Evolutionary conservation across 1,140 invertebrate genomes (phyloP).

Genomic region (Nasonia vitripennis): DNA sequence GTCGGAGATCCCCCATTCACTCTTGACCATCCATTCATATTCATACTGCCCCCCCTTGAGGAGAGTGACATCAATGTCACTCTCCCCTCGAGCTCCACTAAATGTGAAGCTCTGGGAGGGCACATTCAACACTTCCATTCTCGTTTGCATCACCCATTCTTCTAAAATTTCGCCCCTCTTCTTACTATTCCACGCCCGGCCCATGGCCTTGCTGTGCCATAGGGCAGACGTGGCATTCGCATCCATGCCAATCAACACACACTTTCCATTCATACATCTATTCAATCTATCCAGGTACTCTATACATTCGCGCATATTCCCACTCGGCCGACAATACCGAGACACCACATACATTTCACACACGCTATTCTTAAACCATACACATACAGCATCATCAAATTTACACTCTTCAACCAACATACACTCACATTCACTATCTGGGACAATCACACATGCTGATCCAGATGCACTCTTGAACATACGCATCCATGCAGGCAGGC

Average conservation of each 20-base stretch:
- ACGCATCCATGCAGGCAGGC: neutral
- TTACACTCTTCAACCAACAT: slow-evolving; percentile 57
- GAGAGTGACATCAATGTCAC: slow-evolving; percentile 49
- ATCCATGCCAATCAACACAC: slow-evolving; percentile 52
- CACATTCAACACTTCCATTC: slow-evolving; percentile 48
- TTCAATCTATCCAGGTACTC: slow-evolving; percentile 38
- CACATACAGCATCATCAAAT: slow-evolving; percentile 11
- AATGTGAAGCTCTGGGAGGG: slow-evolving; percentile 35
- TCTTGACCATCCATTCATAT: neutral
- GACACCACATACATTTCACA: slow-evolving; percentile 43
- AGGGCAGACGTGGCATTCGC: slow-evolving; percentile 50
- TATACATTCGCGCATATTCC: slow-evolving; percentile 19
- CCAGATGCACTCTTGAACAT: neutral
- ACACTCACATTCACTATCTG: neutral
- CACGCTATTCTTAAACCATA: slow-evolving; percentile 47
- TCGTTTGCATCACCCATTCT: neutral
- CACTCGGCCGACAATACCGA: slow-evolving; percentile 44
- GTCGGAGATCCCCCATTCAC: neutral
- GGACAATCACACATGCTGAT: neutral
- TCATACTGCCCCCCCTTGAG: neutral
- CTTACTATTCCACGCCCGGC: neutral
- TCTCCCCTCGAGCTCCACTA: slow-evolving; percentile 30
- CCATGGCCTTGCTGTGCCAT: slow-evolving; percentile 41
- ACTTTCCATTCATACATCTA: too few species aligned
- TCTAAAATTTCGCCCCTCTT: neutral